Percentiles rank a stretch among this genome's conserved stretches.
phyloP scores from a whole-genome alignment of 2,113 vertebrate genomes.

The Rhipidura dahli region DNA sequence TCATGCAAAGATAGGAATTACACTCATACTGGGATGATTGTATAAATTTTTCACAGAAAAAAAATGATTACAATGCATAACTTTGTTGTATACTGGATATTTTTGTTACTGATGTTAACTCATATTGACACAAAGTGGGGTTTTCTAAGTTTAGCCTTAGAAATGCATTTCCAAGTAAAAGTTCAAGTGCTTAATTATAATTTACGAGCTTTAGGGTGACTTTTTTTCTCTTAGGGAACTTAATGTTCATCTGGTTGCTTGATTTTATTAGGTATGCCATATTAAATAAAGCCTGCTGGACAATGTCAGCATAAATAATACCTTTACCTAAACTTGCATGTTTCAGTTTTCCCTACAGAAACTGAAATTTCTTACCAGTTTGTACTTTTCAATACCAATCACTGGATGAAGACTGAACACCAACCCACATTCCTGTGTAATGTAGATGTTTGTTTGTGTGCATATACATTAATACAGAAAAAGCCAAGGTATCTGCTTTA shows the following conservation, averaged over 20 bases:
- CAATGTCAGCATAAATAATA: background rate
- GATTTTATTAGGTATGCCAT: background rate
- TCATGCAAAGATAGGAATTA: background rate
- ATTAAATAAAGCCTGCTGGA: background rate
- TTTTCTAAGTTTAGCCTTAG: background rate
- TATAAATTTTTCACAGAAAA: background rate
- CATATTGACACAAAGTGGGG: rapidly evolving
- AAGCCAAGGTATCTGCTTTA: background rate
- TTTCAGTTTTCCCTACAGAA: background rate
- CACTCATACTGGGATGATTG: background rate
- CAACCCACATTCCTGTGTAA: background rate
- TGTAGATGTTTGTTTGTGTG: background rate
- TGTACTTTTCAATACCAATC: background rate
- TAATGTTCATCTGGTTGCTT: background rate
- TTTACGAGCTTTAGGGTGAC: background rate
- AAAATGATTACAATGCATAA: background rate
- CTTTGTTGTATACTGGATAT: background rate
- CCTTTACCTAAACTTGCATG: background rate
- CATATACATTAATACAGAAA: background rate
- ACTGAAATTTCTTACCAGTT: background rate
- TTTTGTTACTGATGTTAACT: background rate
- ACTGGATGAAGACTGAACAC: background rate
- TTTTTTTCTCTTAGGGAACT: background rate
- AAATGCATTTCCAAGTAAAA: background rate
- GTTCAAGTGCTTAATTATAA: background rate